phyloP scores from a whole-genome alignment of 2,797 vertebrate species.

The Peromyscus eremicus region DNA sequence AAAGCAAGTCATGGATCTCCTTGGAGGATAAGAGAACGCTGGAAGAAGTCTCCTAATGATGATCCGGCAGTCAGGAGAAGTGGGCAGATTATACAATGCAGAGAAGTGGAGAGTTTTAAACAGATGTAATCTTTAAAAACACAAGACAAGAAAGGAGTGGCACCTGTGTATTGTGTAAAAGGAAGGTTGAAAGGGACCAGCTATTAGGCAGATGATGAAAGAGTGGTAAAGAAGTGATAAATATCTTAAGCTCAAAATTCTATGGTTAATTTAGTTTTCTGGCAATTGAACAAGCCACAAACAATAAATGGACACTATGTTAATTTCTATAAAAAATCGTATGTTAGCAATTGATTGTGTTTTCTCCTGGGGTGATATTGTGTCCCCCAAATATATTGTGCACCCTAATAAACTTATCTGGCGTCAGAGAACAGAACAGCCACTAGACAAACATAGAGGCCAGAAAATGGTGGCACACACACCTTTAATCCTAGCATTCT shows the following conservation, averaged over 20 bases:
- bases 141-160: not conserved
- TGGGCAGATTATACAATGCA: not conserved
- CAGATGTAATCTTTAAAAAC: conserved; percentile 13
- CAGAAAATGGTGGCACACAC: no score
- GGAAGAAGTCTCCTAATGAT: conserved; percentile 23
- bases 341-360: not conserved
- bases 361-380: not conserved
- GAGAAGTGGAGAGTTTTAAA: conserved; percentile 42
- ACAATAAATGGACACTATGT: conserved; percentile 57
- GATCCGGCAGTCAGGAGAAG: not conserved
- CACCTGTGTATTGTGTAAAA: conserved; percentile 16
- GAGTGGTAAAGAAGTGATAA: conserved; percentile 28
- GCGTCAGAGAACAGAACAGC: no score
- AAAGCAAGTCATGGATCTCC: conserved; percentile 2
- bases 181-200: conserved; percentile 55
- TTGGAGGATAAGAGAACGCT: not conserved
- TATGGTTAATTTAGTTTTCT: conserved; percentile 68
- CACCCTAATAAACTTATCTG: no score
- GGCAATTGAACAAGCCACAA: conserved; percentile 56
- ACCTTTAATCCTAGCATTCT: no score
- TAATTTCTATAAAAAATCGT: conserved; percentile 68
- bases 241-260: conserved; percentile 48
- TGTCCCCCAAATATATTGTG: no score
- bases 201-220: conserved; percentile 51
- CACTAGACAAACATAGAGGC: no score